Evolutionary conservation across 2,113 vertebrate genomes (phyloP).

Genomic region (Phalacrocorax aristotelis): DNA sequence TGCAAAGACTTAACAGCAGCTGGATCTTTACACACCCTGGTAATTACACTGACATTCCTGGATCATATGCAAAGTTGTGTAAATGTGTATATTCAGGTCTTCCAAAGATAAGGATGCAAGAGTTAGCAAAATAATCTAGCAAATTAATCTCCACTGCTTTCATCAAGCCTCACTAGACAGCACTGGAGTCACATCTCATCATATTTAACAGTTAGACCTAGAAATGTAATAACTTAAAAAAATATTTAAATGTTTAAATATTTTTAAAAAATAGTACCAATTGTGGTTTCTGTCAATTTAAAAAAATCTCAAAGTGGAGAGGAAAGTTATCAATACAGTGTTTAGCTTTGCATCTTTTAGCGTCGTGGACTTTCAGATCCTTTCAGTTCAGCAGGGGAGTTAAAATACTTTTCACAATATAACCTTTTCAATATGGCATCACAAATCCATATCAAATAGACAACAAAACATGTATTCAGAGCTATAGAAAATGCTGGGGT

Average conservation of each 20-base stretch:
- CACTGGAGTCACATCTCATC: not conserved
- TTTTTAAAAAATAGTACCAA: not conserved
- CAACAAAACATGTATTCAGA: not conserved
- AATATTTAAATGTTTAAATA: no score
- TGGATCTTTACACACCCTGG: not conserved
- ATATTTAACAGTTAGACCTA: not conserved
- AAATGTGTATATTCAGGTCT: not conserved
- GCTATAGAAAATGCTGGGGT: not conserved
- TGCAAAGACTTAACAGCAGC: not conserved
- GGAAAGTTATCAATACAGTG: not conserved
- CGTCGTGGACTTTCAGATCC: not conserved
- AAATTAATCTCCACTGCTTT: not conserved
- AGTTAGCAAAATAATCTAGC: not conserved
- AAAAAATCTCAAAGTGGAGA: not conserved
- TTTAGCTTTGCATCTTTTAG: not conserved
- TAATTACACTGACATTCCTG: not conserved
- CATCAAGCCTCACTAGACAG: not conserved
- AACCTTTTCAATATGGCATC: not conserved
- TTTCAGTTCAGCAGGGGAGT: not conserved
- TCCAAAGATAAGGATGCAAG: not conserved
- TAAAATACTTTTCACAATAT: not conserved
- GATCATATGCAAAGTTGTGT: not conserved
- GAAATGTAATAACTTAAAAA: not conserved
- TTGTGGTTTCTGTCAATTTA: no score
- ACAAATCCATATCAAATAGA: not conserved